Percentiles rank a stretch among this genome's conserved stretches.
phyloP scores from a whole-genome alignment of 2,888 invertebrate species.

The Flexamia atlantica region DNA sequence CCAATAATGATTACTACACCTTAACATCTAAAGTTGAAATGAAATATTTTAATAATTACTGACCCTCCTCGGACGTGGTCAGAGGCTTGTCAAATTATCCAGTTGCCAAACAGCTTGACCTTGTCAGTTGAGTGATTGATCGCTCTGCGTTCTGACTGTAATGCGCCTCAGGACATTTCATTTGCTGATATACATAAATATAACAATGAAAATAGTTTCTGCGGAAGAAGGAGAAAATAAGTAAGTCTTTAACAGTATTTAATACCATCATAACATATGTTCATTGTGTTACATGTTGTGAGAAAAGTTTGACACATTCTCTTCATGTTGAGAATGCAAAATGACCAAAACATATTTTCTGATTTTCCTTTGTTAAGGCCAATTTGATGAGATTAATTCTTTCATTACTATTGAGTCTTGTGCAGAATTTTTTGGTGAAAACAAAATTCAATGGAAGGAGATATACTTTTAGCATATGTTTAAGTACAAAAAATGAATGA shows the following conservation, averaged over 20 bases:
- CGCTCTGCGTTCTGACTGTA: neutral
- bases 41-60: neutral
- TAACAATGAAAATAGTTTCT: neutral
- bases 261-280: neutral
- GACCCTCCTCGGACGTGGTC: neutral
- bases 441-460: too few species aligned
- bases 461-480: too few species aligned
- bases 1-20: too few species aligned
- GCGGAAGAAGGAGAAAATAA: neutral
- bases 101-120: neutral
- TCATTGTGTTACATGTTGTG: neutral
- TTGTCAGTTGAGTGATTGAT: neutral
- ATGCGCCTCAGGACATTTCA: neutral
- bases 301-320: neutral
- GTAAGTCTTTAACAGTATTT: neutral
- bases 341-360: too few species aligned
- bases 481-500: too few species aligned
- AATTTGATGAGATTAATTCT: too few species aligned
- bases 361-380: too few species aligned
- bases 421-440: too few species aligned
- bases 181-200: conserved; percentile 8
- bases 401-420: too few species aligned
- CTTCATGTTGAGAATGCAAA: too few species aligned
- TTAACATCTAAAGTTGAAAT: too few species aligned
- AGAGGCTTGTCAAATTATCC: neutral